These are phyloP conservation scores for Melieria picta DNA, from an alignment of 2,888 invertebrate genomes.

Conservation along the genomic window DNA sequence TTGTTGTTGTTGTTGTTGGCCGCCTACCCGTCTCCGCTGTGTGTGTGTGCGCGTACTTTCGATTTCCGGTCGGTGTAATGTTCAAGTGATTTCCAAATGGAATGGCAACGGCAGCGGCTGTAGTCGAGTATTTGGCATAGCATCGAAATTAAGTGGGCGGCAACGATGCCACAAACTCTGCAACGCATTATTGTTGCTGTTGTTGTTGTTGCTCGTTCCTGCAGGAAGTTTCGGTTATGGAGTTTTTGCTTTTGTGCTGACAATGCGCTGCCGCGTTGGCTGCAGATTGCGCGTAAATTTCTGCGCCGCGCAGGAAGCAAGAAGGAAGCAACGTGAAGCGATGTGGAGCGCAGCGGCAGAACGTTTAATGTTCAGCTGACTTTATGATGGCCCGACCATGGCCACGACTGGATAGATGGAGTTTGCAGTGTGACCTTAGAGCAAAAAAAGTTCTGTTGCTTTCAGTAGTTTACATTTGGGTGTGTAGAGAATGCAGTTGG, in stretches of 20 bases:
- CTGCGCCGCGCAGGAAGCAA: too few species aligned
- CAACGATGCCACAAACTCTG: neutral
- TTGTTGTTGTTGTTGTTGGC: neutral
- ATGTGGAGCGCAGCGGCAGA: too few species aligned
- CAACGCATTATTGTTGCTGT: too few species aligned
- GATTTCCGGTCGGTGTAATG: slow-evolving; percentile 54
- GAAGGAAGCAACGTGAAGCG: too few species aligned
- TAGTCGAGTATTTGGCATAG: neutral
- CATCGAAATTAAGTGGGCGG: slow-evolving; percentile 29
- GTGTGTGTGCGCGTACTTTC: slow-evolving; percentile 48
- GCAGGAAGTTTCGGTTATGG: too few species aligned
- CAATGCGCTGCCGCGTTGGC: slow-evolving; percentile 11
- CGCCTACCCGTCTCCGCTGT: neutral
- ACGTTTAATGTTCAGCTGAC: slow-evolving; percentile 7
- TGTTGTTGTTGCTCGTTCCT: too few species aligned
- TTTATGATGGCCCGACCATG: slow-evolving; percentile 19
- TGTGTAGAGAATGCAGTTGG: too few species aligned
- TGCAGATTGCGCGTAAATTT: too few species aligned
- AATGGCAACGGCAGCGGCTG: neutral
- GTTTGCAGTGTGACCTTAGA: too few species aligned
- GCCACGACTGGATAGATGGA: too few species aligned
- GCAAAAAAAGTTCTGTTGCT: too few species aligned
- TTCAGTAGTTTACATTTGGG: too few species aligned
- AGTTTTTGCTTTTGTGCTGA: slow-evolving; percentile 22
- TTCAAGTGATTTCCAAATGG: slow-evolving; percentile 38